Evolutionary conservation across 2,113 vertebrate genomes (phyloP).

Genomic region (Tor tambroides): DNA sequence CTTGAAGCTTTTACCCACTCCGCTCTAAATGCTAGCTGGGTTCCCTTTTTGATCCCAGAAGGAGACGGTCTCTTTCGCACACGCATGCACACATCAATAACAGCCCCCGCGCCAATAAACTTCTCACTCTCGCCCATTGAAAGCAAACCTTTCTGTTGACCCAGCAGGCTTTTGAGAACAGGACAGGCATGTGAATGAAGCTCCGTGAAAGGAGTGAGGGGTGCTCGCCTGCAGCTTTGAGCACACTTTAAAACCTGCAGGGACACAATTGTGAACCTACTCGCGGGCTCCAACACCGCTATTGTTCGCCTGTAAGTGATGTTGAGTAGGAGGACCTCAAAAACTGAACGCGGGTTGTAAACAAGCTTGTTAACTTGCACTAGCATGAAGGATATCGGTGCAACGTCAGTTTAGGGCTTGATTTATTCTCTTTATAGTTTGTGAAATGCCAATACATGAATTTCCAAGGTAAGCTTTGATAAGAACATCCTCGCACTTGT

Average conservation of each 20-base stretch:
- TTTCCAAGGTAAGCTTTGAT: not conserved
- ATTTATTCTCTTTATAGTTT: not conserved
- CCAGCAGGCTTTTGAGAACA: slow-evolving; percentile 65
- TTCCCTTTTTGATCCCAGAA: slow-evolving; percentile 73
- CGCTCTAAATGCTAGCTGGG: slow-evolving; percentile 64
- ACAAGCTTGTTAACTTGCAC: slow-evolving; percentile 38
- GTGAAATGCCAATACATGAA: not conserved
- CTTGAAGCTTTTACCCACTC: slow-evolving; percentile 73
- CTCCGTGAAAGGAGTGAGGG: slow-evolving; percentile 64
- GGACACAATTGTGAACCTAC: slow-evolving; percentile 69
- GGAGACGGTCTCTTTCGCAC: slow-evolving; percentile 57
- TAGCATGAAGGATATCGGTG: slow-evolving; percentile 3
- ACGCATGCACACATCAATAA: slow-evolving; percentile 24
- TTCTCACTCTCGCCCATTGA: slow-evolving; percentile 65
- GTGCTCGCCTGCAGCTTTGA: slow-evolving; percentile 64
- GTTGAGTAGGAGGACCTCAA: slow-evolving; percentile 43
- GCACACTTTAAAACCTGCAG: slow-evolving; percentile 57
- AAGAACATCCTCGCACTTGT: not conserved
- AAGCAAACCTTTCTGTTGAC: slow-evolving; percentile 77
- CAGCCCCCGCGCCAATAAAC: slow-evolving; percentile 30
- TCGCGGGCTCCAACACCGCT: slow-evolving; percentile 50
- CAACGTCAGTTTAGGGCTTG: not conserved
- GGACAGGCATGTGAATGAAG: slow-evolving; percentile 67
- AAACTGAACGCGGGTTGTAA: slow-evolving; percentile 37
- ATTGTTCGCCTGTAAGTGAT: slow-evolving; percentile 40